phyloP scores from a whole-genome alignment of 2,113 vertebrate genomes.

The Triplophysa rosa region DNA sequence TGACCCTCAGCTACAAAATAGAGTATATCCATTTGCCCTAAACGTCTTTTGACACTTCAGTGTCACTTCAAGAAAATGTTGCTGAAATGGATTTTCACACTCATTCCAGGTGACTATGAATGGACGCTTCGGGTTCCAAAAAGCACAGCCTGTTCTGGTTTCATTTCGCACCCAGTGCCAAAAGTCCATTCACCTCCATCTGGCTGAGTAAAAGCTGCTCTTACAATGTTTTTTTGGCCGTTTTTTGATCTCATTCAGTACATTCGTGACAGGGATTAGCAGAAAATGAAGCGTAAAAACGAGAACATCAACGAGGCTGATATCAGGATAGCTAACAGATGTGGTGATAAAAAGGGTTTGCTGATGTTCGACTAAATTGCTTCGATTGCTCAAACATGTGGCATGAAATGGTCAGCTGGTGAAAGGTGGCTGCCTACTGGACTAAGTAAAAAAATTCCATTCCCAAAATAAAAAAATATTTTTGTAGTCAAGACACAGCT shows the following conservation, averaged over 20 bases:
- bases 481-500: too few relatives aligned
- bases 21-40: background rate
- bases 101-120: conserved; percentile 36
- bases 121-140: conserved; percentile 25
- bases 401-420: background rate
- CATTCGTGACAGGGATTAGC: background rate
- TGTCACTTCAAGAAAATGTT: background rate
- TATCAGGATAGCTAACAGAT: background rate
- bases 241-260: conserved; percentile 10
- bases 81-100: background rate
- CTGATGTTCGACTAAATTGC: background rate
- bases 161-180: conserved; percentile 34
- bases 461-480: too few relatives aligned
- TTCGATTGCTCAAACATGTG: background rate
- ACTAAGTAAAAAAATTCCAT: background rate
- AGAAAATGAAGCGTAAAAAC: background rate
- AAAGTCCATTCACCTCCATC: conserved; percentile 38
- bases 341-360: background rate
- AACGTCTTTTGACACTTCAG: background rate
- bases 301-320: background rate
- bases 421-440: too few relatives aligned
- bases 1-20: conserved; percentile 3
- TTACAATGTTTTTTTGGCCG: background rate
- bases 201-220: conserved; percentile 31
- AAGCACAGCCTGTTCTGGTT: conserved; percentile 46